Percentiles rank a stretch among this genome's conserved stretches.
phyloP scores from a whole-genome alignment of 2,113 vertebrate species.

The Neomonachus schauinslandi region DNA sequence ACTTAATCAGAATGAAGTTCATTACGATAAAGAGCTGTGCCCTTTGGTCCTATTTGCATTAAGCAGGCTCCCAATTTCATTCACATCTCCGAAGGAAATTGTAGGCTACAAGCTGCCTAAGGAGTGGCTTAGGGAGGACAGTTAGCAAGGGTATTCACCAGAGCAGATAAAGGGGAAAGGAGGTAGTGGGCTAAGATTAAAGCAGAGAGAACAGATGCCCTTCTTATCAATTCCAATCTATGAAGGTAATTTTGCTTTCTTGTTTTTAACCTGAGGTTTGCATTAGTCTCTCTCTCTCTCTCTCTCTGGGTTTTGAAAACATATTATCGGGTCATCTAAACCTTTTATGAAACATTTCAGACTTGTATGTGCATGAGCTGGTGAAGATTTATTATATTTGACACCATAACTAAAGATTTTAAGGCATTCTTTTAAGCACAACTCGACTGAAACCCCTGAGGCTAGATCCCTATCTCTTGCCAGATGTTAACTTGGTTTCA shows the following conservation, averaged over 20 bases:
- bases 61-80: constrained; percentile 70
- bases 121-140: neutral
- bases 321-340: constrained; percentile 74
- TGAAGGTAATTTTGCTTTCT: constrained; percentile 62
- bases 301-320: constrained; percentile 62
- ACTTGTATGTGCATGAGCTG: constrained; percentile 71
- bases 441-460: constrained; percentile 68
- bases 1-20: constrained; percentile 78
- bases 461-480: constrained; percentile 73
- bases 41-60: constrained; percentile 78
- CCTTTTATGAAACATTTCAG: constrained; percentile 71
- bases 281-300: neutral
- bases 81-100: constrained; percentile 71
- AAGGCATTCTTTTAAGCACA: constrained; percentile 68
- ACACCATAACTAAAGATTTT: constrained; percentile 70
- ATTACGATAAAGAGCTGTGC: constrained; percentile 70
- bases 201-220: neutral
- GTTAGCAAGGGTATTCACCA: constrained; percentile 34
- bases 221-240: constrained; percentile 39
- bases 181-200: neutral
- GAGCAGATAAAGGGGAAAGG: neutral
- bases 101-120: constrained; percentile 18
- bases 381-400: constrained; percentile 77
- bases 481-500: constrained; percentile 73
- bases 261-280: constrained; percentile 66